Conservation (phyloP, 2,113 vertebrate species). For the Rana temporaria region DNA sequence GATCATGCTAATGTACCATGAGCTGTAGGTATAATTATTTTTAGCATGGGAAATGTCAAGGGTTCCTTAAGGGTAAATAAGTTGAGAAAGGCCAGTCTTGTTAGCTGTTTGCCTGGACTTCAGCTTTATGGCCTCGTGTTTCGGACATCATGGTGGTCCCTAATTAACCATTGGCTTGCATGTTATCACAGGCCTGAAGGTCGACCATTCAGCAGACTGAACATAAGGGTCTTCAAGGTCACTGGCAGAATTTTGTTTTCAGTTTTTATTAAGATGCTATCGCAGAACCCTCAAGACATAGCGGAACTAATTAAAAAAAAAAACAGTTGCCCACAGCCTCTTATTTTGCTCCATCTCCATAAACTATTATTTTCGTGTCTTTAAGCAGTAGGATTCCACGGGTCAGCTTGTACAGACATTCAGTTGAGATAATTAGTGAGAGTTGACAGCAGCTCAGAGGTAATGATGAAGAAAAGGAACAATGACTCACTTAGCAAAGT, state of each 20-base stretch:
- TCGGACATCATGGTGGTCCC: too few relatives aligned
- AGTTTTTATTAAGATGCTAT: not conserved
- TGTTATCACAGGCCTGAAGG: too few relatives aligned
- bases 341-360: slow-evolving; percentile 17
- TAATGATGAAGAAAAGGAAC: not conserved
- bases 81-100: too few relatives aligned
- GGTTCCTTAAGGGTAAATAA: too few relatives aligned
- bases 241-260: not conserved
- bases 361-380: slow-evolving; percentile 29
- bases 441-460: slow-evolving; percentile 21
- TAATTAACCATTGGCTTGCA: too few relatives aligned
- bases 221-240: not conserved
- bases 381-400: not conserved
- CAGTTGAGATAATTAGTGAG: slow-evolving; percentile 33
- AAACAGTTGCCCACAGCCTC: not conserved
- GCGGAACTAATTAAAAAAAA: not conserved
- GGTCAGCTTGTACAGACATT: slow-evolving; percentile 14
- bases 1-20: too few relatives aligned
- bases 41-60: too few relatives aligned
- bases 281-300: not conserved
- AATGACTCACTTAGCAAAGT: slow-evolving; percentile 9
- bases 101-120: too few relatives aligned
- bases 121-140: too few relatives aligned
- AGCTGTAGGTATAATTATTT: too few relatives aligned
- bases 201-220: too few relatives aligned